A percentile compares a stretch with the other conserved stretches of the same genome.
Conservation (phyloP, 2,797 vertebrate genomes). For the Brachyalestes nurse region DNA sequence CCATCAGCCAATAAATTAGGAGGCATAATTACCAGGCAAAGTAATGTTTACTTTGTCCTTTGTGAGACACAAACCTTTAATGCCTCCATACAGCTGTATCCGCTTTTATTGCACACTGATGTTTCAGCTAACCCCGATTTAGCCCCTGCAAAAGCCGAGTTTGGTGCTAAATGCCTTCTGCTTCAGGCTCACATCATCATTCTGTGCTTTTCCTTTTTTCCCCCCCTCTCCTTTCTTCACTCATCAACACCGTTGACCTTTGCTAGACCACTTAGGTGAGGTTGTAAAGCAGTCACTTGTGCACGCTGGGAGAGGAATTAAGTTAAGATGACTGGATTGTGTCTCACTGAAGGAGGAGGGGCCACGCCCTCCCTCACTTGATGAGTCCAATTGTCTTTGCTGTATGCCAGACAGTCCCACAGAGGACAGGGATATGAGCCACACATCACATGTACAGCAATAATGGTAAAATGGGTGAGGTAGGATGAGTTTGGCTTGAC, state of each 20-base stretch:
- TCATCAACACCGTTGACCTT: constrained; percentile 46
- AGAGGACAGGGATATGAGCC: constrained; percentile 59
- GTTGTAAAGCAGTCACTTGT: constrained; percentile 40
- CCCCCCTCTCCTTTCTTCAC: background rate
- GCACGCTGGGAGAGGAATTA: constrained; percentile 54
- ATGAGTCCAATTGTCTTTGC: constrained; percentile 62
- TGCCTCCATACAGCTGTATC: constrained; percentile 5
- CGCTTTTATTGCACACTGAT: constrained; percentile 41
- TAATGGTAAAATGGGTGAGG: constrained; percentile 33
- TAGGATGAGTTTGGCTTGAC: background rate
- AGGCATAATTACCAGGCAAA: constrained; percentile 19
- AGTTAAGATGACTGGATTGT: constrained; percentile 50
- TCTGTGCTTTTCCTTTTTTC: constrained; percentile 16
- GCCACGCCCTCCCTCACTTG: constrained; percentile 40
- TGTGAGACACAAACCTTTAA: constrained; percentile 30
- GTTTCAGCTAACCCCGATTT: constrained; percentile 34
- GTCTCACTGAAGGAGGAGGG: constrained; percentile 52
- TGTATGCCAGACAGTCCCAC: constrained; percentile 52
- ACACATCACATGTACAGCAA: constrained; percentile 55
- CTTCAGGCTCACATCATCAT: constrained; percentile 37
- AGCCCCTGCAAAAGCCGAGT: constrained; percentile 15
- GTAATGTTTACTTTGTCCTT: constrained; percentile 23
- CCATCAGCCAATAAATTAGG: constrained; percentile 35
- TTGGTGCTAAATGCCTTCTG: constrained; percentile 22
- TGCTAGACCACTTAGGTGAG: constrained; percentile 30